Base-by-base conservation (phyloP, 2,888 invertebrate genomes). In the Drosophila niveifrons region DNA sequence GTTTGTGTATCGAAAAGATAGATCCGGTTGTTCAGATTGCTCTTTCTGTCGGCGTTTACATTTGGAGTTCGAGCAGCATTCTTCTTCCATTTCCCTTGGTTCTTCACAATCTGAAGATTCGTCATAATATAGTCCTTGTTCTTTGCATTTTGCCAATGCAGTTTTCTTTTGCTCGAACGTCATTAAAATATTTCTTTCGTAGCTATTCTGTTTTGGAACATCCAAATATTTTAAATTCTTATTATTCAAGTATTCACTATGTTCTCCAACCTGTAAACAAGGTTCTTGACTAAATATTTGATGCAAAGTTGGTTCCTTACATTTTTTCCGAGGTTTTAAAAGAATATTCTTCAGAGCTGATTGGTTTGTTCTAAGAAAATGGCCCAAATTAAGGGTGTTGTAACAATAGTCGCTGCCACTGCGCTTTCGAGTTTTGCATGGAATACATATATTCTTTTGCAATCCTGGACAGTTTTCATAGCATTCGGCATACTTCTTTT, bases 181-280 rank as follows among this genome's bases (percentile, higher is more conserved):
- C 11, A 50, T 7, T 28, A 79, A 48, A 7, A 63, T 57, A 34
- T 63, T 18, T 2, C 11, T 66, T 1, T 80, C 80, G 23, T 71
- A 63, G 48, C 51, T 66, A n/a, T 31, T 57, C 2, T 34, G 18
- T 0, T 17, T 11, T 9, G 57, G 34, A 0, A 44, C 7, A 11
- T 68, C 43, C 7, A 68, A 11, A 36, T 57, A 23, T 13, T 39
- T 57, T 3, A 28, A 13, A 2, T 53, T 58, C 10, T 50, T 76
- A 0, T 13, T n/a, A 15, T 13, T 10, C 13, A 29, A 3, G 28
- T 36, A 47, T 55, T 55, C 15, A 9, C n/a, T 9, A 36, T 43
- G 56, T n/a, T 39, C 34, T 2, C 8, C 11, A 1, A 11, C n/a
- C n/a, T 47, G 41, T 9, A 23, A 3, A 2, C 15, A 29, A 10